phyloP scores from a whole-genome alignment of 2,888 invertebrate genomes.

The Empis livida region DNA sequence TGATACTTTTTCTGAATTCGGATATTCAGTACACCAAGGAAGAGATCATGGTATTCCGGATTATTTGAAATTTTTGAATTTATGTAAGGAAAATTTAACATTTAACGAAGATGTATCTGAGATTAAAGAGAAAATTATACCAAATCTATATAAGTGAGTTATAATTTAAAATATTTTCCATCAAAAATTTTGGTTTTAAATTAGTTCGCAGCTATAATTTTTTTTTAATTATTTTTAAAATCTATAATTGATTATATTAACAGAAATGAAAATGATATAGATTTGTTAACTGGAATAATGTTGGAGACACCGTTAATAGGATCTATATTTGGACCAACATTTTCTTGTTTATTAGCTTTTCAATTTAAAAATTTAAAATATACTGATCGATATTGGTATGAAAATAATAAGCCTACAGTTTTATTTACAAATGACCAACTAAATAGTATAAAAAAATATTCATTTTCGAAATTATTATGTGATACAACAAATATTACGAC shows the following conservation, averaged over 20 bases:
- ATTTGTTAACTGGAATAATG: conserved; percentile 71
- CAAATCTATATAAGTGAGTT: background rate
- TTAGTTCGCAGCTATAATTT: no score
- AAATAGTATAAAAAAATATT: conserved; percentile 65
- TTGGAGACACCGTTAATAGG: conserved; percentile 68
- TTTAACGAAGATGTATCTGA: background rate
- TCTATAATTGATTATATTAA: conserved; percentile 15
- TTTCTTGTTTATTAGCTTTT: conserved; percentile 70
- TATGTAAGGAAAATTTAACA: conserved; percentile 38
- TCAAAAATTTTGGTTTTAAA: no score
- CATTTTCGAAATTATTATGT: conserved; percentile 68
- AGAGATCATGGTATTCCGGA: conserved; percentile 73
- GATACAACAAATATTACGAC: conserved; percentile 49
- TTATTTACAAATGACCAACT: conserved; percentile 65
- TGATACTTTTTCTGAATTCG: conserved; percentile 40
- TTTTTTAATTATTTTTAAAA: background rate
- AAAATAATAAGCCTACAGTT: conserved; percentile 84
- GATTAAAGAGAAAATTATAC: background rate
- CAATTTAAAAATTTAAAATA: conserved; percentile 73
- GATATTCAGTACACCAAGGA: conserved; percentile 46
- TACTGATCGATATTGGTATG: conserved; percentile 91
- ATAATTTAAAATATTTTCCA: background rate
- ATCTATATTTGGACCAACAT: conserved; percentile 74
- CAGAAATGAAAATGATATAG: conserved; percentile 62
- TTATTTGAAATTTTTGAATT: conserved; percentile 53